phyloP scores from a whole-genome alignment of 2,888 invertebrate genomes.

The Frankliniella intonsa region DNA sequence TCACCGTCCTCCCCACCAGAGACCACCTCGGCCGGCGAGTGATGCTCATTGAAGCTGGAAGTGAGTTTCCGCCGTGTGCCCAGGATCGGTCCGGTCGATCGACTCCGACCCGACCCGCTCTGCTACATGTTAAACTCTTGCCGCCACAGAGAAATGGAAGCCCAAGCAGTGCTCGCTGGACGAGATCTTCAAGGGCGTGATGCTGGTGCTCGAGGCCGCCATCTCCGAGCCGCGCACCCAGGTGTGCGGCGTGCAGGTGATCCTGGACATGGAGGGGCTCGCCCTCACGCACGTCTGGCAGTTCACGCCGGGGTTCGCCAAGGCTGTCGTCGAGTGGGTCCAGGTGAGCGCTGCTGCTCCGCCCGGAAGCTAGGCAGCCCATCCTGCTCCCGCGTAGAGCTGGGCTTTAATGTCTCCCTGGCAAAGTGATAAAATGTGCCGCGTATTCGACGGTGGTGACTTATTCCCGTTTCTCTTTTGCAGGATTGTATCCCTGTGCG shows the following conservation, averaged over 20 bases:
- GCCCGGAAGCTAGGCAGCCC: background rate
- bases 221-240: constrained; percentile 69
- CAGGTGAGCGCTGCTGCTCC: constrained; percentile 53
- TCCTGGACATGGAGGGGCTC: constrained; percentile 82
- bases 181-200: constrained; percentile 78
- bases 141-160: constrained; percentile 69
- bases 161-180: constrained; percentile 70
- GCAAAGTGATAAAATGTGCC: too few relatives aligned
- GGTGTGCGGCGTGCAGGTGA: constrained; percentile 70
- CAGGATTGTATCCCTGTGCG: constrained; percentile 81
- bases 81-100: background rate
- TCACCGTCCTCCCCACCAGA: constrained; percentile 71
- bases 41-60: constrained; percentile 73
- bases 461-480: constrained; percentile 42
- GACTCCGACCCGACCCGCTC: too few relatives aligned
- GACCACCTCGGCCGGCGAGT: constrained; percentile 75
- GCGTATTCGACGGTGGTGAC: too few relatives aligned
- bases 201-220: constrained; percentile 74
- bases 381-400: background rate
- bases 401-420: too few relatives aligned
- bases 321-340: constrained; percentile 77
- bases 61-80: constrained; percentile 51
- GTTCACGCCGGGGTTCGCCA: constrained; percentile 79
- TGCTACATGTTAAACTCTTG: background rate
- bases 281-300: constrained; percentile 77